A percentile compares a stretch with the other conserved stretches of the same genome.
Evolutionary conservation across 2,888 invertebrate genomes (phyloP).

Genomic region (Gnatocerus cornutus): DNA sequence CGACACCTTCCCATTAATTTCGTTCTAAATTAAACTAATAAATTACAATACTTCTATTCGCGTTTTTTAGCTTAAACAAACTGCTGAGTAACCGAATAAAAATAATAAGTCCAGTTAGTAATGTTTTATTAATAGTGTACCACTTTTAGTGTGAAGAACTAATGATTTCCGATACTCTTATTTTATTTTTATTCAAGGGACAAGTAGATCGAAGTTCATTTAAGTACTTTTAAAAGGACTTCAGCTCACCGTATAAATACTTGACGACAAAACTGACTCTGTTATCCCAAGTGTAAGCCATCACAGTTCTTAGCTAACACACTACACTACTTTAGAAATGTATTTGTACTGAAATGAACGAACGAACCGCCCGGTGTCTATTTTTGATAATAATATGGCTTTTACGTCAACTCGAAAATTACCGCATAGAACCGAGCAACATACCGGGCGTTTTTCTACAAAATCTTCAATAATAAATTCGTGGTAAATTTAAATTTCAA

Average conservation of each 20-base stretch:
- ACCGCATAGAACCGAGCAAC: constrained; percentile 45
- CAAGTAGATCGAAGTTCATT: too few relatives aligned
- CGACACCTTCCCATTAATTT: too few relatives aligned
- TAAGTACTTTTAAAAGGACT: too few relatives aligned
- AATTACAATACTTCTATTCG: not conserved
- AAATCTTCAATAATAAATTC: too few relatives aligned
- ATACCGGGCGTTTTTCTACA: not conserved
- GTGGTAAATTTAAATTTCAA: too few relatives aligned
- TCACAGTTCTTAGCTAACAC: constrained; percentile 61
- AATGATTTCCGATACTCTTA: too few relatives aligned
- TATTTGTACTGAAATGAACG: constrained; percentile 41
- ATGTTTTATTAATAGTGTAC: constrained; percentile 33
- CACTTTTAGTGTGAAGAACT: too few relatives aligned
- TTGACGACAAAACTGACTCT: constrained; percentile 87
- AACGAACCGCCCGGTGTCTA: constrained; percentile 46
- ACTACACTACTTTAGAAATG: constrained; percentile 39
- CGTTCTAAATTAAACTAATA: too few relatives aligned
- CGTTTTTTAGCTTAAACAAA: constrained; percentile 16
- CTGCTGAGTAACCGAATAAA: constrained; percentile 21
- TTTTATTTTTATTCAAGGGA: too few relatives aligned
- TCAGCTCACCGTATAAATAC: constrained; percentile 87
- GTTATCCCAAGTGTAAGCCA: constrained; percentile 90
- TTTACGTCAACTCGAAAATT: constrained; percentile 50
- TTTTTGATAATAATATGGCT: constrained; percentile 45
- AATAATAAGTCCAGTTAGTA: constrained; percentile 36